phyloP scores from a whole-genome alignment of 2,888 invertebrate species.

The Cyaniris semiargus region DNA sequence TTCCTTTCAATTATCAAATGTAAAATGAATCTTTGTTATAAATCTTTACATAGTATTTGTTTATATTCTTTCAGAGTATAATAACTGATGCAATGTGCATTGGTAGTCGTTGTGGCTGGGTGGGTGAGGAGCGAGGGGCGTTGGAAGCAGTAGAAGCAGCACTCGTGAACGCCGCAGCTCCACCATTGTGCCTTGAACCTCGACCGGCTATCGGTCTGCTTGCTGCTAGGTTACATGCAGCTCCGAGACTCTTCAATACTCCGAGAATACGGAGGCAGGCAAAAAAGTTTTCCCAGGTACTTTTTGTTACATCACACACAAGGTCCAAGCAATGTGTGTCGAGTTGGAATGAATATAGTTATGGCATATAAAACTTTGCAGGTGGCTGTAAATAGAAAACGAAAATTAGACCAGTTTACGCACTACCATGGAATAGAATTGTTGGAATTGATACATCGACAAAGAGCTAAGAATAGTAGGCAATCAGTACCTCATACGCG shows the following conservation, averaged over 20 bases:
- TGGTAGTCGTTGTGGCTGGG: conserved; percentile 81
- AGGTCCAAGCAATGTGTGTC: neutral
- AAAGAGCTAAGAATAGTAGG: conserved; percentile 75
- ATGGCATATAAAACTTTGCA: conserved; percentile 48
- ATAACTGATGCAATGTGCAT: conserved; percentile 83
- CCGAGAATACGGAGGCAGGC: conserved; percentile 87
- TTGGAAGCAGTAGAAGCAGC: conserved; percentile 87
- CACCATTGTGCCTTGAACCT: conserved; percentile 94
- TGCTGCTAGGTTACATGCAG: conserved; percentile 87
- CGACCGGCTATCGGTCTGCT: conserved; percentile 89
- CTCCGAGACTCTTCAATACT: conserved; percentile 86
- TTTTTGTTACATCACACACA: conserved; percentile 2
- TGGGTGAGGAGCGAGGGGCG: conserved; percentile 86
- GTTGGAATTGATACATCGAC: conserved; percentile 83
- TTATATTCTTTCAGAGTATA: conserved; percentile 74
- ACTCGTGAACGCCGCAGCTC: conserved; percentile 90
- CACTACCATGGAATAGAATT: conserved; percentile 90
- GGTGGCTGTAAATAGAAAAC: conserved; percentile 90
- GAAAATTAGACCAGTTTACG: conserved; percentile 91
- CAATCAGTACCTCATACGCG: conserved; percentile 69
- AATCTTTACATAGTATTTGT: neutral
- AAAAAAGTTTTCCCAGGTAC: conserved; percentile 88
- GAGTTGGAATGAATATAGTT: neutral
- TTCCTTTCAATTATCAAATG: no score
- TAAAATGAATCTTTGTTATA: neutral